Base-by-base conservation (phyloP, 2,888 invertebrate genomes). In the Sympetrum striolatum region DNA sequence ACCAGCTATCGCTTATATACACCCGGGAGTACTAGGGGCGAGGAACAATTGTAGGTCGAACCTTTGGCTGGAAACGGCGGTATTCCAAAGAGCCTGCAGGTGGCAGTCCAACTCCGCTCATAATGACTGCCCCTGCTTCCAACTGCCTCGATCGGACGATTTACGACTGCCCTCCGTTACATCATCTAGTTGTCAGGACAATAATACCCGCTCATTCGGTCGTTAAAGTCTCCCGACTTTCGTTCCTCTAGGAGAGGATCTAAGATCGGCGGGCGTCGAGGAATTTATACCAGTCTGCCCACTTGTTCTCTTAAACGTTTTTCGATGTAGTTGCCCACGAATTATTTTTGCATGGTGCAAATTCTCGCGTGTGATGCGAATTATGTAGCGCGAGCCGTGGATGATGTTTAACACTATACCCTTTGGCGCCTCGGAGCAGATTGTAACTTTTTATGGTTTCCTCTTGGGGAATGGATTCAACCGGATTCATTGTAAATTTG, bases 111-210 rank as follows among this genome's bases (percentile, higher is more conserved):
- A 53, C 82, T 31, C 58, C 82, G 82, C 82, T 35, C 37, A 60
- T 86, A 86, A 86, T 86, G 86, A 86, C 86, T 86, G 86, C 60
- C 86, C 60, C 53, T 35, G 82, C 82, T 58, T 58, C 82, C 86
- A 86, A 60, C 86, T 60, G 86, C 86, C 86, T 44, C 86, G 60
- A 86, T 86, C 53, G 31, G 15, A 64, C 37, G 86, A 86, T 86
- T 86, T 86, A 86, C 86, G 86, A 86, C 39, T 37, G 14, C 1
- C 60, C n/a, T 22, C 37, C 58, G 86, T 86, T 86, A 31, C 86
- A 60, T 86, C 86, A 86, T 86, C 86, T 86, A 86, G 60, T 60
- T 86, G 86, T 86, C 86, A 86, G 39, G 86, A 39, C 60, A 86
- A 86, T 86, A 86, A 86, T 86, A 86, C 86, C 82, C 31, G 35